Evolutionary conservation across 2,888 invertebrate genomes (phyloP).

Genomic region (Sceliomorpha sp.): DNA sequence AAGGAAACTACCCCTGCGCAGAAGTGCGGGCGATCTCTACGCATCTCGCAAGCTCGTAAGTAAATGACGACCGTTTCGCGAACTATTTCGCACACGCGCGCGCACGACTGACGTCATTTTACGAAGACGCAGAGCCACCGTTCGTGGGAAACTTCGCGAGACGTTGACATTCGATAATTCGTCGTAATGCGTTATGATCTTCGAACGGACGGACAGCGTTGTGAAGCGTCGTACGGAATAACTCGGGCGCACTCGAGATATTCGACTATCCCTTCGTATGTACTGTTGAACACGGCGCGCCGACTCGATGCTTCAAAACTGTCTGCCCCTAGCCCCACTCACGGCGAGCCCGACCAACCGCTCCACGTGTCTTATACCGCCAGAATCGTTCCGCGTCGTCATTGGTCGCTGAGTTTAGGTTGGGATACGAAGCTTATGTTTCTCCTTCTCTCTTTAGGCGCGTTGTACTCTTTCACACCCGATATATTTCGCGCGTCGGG

Average conservation of each 20-base stretch:
- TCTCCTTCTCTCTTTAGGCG: too few relatives aligned
- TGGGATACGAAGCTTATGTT: too few relatives aligned
- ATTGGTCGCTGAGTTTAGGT: slow-evolving; percentile 13
- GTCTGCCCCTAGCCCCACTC: slow-evolving; percentile 28
- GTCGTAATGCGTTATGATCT: too few relatives aligned
- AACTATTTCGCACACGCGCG: neutral
- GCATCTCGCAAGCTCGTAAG: neutral
- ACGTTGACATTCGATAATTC: too few relatives aligned
- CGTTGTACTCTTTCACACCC: too few relatives aligned
- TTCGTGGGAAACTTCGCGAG: too few relatives aligned
- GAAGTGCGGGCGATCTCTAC: neutral
- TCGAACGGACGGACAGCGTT: too few relatives aligned
- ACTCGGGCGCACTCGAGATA: slow-evolving; percentile 6
- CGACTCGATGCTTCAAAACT: slow-evolving; percentile 24
- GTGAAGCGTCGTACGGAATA: neutral
- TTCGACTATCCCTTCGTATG: slow-evolving; percentile 16
- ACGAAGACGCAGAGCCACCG: too few relatives aligned
- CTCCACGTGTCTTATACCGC: slow-evolving; percentile 32
- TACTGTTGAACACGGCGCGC: slow-evolving; percentile 30
- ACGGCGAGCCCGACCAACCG: slow-evolving; percentile 5
- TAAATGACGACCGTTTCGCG: neutral
- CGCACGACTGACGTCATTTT: neutral
- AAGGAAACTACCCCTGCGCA: slow-evolving; percentile 3
- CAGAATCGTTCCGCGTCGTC: slow-evolving; percentile 16
- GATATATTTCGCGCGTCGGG: too few relatives aligned